Evolutionary conservation across 2,797 vertebrate genomes (phyloP).

Genomic region (Leuciscus waleckii): DNA sequence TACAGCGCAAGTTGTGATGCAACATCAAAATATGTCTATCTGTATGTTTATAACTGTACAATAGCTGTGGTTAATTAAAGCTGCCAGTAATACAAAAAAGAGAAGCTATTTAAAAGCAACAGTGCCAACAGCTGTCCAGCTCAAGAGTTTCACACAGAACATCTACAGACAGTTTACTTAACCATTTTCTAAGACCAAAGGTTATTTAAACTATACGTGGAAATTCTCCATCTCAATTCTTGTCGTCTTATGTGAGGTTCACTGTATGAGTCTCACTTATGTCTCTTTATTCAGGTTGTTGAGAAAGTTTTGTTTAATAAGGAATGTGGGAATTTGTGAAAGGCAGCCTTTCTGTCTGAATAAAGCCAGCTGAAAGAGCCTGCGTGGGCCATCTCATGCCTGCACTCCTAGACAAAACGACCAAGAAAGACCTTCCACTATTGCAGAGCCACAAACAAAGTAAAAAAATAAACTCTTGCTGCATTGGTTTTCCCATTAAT

Average conservation of each 20-base stretch:
- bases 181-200: not conserved
- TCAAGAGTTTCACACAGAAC: not conserved
- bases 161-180: not conserved
- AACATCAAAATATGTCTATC: not conserved
- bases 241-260: not conserved
- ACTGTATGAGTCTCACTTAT: not conserved
- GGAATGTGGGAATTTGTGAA: constrained; percentile 76
- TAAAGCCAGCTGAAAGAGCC: constrained; percentile 67
- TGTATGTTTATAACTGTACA: not conserved
- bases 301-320: constrained; percentile 68
- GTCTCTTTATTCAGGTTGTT: constrained; percentile 55
- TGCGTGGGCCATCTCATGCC: constrained; percentile 44
- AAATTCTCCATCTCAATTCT: not conserved
- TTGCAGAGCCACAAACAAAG: not conserved
- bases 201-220: not conserved
- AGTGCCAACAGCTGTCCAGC: not conserved
- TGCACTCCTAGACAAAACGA: not conserved
- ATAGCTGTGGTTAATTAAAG: not conserved
- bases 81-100: too few relatives aligned
- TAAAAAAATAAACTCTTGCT: not conserved
- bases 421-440: not conserved
- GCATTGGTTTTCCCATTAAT: constrained; percentile 1
- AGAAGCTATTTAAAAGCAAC: too few relatives aligned
- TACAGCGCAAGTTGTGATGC: not conserved
- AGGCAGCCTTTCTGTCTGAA: constrained; percentile 68